These are phyloP conservation scores for Zonotrichia albicollis DNA, from an alignment of 2,797 vertebrate genomes.

Conservation along the genomic window DNA sequence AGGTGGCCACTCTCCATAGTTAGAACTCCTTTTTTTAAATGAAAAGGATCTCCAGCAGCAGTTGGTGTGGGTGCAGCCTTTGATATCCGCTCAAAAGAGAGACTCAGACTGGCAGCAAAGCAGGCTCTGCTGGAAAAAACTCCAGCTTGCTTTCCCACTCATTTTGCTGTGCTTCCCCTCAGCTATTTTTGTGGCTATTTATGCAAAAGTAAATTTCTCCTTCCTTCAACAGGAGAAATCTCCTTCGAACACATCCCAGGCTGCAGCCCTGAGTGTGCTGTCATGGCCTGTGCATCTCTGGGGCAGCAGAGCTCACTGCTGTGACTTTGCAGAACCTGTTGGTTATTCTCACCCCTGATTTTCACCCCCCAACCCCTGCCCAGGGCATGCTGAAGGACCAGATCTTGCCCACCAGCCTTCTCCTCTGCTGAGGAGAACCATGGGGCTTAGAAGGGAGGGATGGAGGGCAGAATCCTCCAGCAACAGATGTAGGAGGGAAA, in stretches of 20 bases:
- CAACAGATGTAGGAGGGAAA: background rate
- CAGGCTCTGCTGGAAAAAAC: background rate
- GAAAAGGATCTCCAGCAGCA: background rate
- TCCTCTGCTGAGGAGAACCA: background rate
- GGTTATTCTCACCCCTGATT: background rate
- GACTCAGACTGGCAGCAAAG: background rate
- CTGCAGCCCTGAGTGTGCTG: background rate
- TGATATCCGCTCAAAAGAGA: background rate
- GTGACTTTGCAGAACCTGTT: background rate
- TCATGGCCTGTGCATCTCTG: background rate
- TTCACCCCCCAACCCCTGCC: background rate
- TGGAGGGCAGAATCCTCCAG: background rate
- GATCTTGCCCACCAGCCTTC: background rate
- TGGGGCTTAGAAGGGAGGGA: background rate
- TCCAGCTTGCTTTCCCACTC: background rate
- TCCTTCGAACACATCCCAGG: background rate
- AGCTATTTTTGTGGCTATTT: background rate
- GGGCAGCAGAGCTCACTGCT: accelerated
- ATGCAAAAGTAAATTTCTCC: background rate
- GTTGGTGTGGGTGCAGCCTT: background rate
- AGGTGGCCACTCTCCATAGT: background rate
- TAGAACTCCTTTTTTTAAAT: background rate
- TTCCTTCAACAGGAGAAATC: background rate
- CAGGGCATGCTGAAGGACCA: background rate
- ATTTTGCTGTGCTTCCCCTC: background rate